Evolutionary conservation across 2,113 vertebrate genomes (phyloP), one percentile per base, ranked within the genome.

Genomic region (Pseudorectes ferrugineus): DNA sequence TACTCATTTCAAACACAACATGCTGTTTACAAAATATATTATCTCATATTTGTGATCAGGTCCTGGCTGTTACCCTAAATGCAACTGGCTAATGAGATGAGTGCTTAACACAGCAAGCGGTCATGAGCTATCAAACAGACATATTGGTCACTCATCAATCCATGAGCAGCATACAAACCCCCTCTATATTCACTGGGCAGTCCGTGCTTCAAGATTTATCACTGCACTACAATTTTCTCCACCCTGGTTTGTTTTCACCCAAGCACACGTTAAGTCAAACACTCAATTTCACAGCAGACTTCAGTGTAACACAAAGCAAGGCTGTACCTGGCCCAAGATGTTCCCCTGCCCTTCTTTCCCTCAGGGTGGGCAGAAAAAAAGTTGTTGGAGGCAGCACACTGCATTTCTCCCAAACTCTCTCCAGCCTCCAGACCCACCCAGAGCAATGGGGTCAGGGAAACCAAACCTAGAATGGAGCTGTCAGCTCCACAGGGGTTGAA

Each of bases 71-170:
- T 45, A 77, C 11, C 10, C 16, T 45, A 76, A 83, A 85, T 4
- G 21, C 38, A 58, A 36, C 17, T 20, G 11, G 25, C 14, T 73
- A 31, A 70, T 35, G 11, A 52, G 29, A 87, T 5, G 0, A 66
- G 19, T n/a, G 9, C 12, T 71, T 73, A 83, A 48, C 11, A 38
- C 3, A 49, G n/a, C 26, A 28, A 1, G 0, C 4, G 1, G 43
- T 26, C 49, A 43, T 38, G 16, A 85, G 12, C 36, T 75, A n/a
- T 40, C 38, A 61, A 40, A 62, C 1, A 71, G 35, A 66, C 52
- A 33, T 33, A 88, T 1, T 25, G 14, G 40, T 54, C 71, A 87
- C 21, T 36, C 49, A 67, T 25, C 42, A 70, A n/a, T 20, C 48
- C 40, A 12, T 38, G 36, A 38, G 36, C 36, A 38, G 18, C 21